Percentiles rank a stretch among this genome's conserved stretches.
phyloP scores from a whole-genome alignment of 2,797 vertebrate genomes.

The Danio albolineatus region DNA sequence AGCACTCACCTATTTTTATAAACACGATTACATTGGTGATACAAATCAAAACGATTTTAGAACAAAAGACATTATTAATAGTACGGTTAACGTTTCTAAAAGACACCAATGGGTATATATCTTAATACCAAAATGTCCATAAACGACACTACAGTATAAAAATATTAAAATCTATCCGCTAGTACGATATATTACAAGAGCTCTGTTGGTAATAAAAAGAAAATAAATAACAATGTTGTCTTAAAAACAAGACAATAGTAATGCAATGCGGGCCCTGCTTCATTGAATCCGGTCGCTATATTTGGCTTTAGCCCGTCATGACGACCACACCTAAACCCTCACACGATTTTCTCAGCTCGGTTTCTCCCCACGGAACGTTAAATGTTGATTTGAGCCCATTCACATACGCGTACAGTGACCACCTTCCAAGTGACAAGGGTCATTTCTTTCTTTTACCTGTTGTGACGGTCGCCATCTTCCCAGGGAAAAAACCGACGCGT shows the following conservation, averaged over 20 bases:
- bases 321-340: background rate
- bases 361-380: background rate
- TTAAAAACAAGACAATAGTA: conserved; percentile 16
- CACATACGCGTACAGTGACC: background rate
- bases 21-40: background rate
- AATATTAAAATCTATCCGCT: background rate
- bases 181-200: too few species aligned
- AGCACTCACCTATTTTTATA: too few species aligned
- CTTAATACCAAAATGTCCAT: background rate
- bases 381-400: background rate
- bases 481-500: conserved; percentile 50
- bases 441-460: conserved; percentile 77
- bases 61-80: background rate
- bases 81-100: background rate
- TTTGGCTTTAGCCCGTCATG: background rate
- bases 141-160: background rate
- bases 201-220: background rate
- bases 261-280: conserved; percentile 7
- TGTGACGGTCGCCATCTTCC: conserved; percentile 84
- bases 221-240: background rate
- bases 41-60: background rate
- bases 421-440: conserved; percentile 41
- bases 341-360: too few species aligned
- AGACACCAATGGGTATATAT: background rate
- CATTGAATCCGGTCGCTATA: background rate